Base-by-base conservation (phyloP, 2,113 vertebrate genomes). In the Macrotus californicus region DNA sequence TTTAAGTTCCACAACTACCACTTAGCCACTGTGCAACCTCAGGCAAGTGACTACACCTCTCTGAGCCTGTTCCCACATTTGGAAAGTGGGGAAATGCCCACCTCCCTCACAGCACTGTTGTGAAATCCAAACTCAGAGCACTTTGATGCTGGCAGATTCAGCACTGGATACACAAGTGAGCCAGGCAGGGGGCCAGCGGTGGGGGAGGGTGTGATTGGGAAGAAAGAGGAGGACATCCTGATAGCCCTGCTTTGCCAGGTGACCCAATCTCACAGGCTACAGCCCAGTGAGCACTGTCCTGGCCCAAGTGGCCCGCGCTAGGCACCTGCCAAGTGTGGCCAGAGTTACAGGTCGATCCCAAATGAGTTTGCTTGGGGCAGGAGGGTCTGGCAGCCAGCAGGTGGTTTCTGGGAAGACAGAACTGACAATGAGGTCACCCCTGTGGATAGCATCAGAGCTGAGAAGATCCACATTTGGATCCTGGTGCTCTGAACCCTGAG, bases 101-200 rank as follows among this genome's bases (percentile, higher is more conserved):
- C 34, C 18, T 43, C 69, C 69, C 21, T 22, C n/a, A 2, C 2
- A 6, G 41, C 66, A 48, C 6, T 43, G 24, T 6, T 41, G 69
- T 56, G 46, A 83, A 46, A 22, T 43, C 26, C 9, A 69, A 39
- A 59, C 66, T 24, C 12, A 11, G 56, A 29, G 59, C 26, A 41
- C 36, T 34, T 13, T 0, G 0, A 12, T 8, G 7, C 56, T 19
- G 6, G 66, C 56, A 31, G 73, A 34, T 14, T n/a, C 19, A 9
- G 43, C n/a, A 24, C 29, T 26, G 19, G 19, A 69, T 1, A 14
- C 50, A 15, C 0, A 31, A 87, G 15, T 0, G 15, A 79, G 52
- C 56, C 50, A 6, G 15, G 50, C 4, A 7, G 34, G 43, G 69
- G 39, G 34, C 73, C 56, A 0, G 0, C 7, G 56, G 22, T 1